Evolutionary conservation across 1,140 invertebrate species (phyloP), one percentile per base, ranked within the genome.

Genomic region (Arctopsyche grandis): DNA sequence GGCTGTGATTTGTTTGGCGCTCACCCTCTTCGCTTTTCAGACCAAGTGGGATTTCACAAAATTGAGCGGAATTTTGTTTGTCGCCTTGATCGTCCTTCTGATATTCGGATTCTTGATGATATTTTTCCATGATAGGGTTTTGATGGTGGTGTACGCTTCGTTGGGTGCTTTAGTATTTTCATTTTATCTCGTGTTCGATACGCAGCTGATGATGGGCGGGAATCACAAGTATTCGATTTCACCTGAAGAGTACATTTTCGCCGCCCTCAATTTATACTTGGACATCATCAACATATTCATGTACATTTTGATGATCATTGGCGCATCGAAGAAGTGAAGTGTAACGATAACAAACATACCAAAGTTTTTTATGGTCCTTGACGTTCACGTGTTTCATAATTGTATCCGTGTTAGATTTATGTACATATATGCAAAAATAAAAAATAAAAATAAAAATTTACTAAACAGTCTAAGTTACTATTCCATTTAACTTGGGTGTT

Each of bases 171-270:
- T 95, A 0, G 83, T 96, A 0, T 95, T 95, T 87, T 93, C 91
- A 4, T 82, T 91, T 14, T 91, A 90, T 84, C 86, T 94, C 0
- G 85, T 94, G 16, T 97, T 97, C 84, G 97, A 99, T 87, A 98
- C 97, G 0, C 97, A 99, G 88, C 84, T 98, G 81, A 98, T 99
- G 93, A 88, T 99, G 83, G 96, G 97, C 24, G 97, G 97, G 7
- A 93, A 93, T 14, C 96, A 98, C 86, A 95, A 95, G 84, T 97
- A 96, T 87, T 91, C 93, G 19, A 91, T 98, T 66, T 97, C 95
- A 0, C 97, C 97, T 0, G 97, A 99, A 85, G 97, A 99, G 82
- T 99, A 99, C 85, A 94, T 99, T 69, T 98, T 98, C 84, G 97
- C 96, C 0, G 94, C 97, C 1, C 89, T 99, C 0, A 97, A 94